Percentiles rank a stretch among this genome's conserved stretches.
Evolutionary conservation across 2,113 vertebrate species (phyloP).

Genomic region (Bos indicus): DNA sequence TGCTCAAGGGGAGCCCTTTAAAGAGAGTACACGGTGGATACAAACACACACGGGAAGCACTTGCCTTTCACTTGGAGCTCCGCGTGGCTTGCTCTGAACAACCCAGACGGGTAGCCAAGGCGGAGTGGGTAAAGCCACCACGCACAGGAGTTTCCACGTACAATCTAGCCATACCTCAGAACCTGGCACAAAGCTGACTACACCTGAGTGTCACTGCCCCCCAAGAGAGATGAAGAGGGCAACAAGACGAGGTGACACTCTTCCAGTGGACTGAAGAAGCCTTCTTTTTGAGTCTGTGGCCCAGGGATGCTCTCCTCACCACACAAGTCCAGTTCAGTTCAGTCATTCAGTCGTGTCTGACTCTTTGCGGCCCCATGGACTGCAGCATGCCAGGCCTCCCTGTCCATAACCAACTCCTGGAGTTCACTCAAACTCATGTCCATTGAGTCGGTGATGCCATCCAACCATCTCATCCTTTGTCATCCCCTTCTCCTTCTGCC

Average conservation of each 20-base stretch:
- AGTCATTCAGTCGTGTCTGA: background rate
- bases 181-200: background rate
- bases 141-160: background rate
- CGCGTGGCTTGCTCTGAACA: background rate
- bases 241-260: background rate
- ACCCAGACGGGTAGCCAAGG: background rate
- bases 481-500: background rate
- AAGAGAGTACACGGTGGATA: background rate
- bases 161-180: background rate
- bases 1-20: background rate
- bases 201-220: background rate
- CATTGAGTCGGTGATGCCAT: accelerated
- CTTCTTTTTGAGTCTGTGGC: too few species aligned
- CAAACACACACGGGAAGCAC: background rate
- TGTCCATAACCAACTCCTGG: background rate
- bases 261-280: background rate
- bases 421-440: background rate
- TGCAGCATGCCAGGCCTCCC: background rate
- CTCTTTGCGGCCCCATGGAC: background rate
- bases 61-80: background rate
- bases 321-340: background rate
- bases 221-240: background rate
- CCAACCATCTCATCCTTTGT: background rate
- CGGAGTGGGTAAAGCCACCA: background rate
- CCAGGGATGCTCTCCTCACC: too few species aligned